phyloP scores from a whole-genome alignment of 2,797 vertebrate species.

The Epinephelus malabaricus region DNA sequence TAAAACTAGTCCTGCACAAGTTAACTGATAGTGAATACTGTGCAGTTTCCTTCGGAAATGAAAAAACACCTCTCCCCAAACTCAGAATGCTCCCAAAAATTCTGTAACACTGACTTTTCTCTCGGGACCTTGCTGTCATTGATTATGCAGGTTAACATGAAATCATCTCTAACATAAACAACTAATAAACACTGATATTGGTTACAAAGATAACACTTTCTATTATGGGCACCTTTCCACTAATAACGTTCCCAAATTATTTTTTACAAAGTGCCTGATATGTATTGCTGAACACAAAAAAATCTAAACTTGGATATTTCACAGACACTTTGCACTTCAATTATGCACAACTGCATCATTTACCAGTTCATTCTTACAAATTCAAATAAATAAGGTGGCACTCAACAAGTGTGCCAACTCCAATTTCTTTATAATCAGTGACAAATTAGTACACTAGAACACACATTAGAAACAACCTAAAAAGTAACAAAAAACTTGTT shows the following conservation, averaged over 20 bases:
- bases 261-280: neutral
- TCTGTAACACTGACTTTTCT: neutral
- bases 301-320: too few species aligned
- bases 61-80: neutral
- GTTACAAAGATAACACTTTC: neutral
- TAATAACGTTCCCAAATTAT: neutral
- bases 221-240: neutral
- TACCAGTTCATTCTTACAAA: neutral
- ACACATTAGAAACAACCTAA: neutral
- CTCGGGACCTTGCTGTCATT: neutral
- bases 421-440: constrained; percentile 1
- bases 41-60: neutral
- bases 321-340: neutral
- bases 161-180: neutral
- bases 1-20: neutral
- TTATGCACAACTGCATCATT: neutral
- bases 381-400: neutral
- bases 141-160: neutral
- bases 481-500: neutral
- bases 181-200: neutral
- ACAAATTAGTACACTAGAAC: neutral
- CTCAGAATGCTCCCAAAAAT: neutral
- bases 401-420: neutral
- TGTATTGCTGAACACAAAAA: too few species aligned
- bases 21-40: neutral